phyloP scores from a whole-genome alignment of 2,888 invertebrate species.

The Theodoxus fluviatilis region DNA sequence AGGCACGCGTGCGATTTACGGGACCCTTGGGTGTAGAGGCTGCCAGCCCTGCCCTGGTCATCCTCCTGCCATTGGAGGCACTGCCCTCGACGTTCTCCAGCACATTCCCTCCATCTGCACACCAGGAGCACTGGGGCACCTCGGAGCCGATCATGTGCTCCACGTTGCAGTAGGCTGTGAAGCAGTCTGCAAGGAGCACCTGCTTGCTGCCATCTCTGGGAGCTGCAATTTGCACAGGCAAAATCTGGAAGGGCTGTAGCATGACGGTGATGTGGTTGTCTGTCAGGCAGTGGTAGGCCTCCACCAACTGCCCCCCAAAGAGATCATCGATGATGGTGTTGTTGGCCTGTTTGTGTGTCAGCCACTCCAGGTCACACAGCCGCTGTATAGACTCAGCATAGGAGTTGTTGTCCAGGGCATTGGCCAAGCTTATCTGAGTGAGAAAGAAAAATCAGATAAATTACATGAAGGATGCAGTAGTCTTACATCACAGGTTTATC shows the following conservation, averaged over 20 bases:
- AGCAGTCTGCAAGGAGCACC: conserved; percentile 58
- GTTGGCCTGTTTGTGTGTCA: conserved; percentile 60
- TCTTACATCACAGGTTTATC: background rate
- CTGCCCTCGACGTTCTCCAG: background rate
- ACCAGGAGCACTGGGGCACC: conserved; percentile 37
- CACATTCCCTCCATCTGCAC: conserved; percentile 17
- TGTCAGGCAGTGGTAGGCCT: conserved; percentile 53
- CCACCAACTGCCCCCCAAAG: conserved; percentile 62
- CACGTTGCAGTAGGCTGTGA: conserved; percentile 56
- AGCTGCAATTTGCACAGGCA: conserved; percentile 58
- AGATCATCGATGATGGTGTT: conserved; percentile 56
- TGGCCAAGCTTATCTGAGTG: conserved; percentile 57
- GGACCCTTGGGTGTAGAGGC: conserved; percentile 11
- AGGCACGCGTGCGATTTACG: conserved; percentile 3
- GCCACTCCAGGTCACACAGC: conserved; percentile 62
- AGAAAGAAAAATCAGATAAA: conserved; percentile 6
- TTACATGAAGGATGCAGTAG: background rate
- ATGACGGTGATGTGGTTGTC: conserved; percentile 57
- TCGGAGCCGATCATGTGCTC: conserved; percentile 52
- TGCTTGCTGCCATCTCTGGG: conserved; percentile 49
- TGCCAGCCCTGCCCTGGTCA: background rate
- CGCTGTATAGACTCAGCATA: conserved; percentile 63
- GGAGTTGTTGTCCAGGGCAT: conserved; percentile 54
- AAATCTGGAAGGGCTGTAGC: conserved; percentile 59
- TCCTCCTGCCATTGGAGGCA: background rate